phyloP scores from a whole-genome alignment of 2,113 vertebrate species.

The Myotis davidii region DNA sequence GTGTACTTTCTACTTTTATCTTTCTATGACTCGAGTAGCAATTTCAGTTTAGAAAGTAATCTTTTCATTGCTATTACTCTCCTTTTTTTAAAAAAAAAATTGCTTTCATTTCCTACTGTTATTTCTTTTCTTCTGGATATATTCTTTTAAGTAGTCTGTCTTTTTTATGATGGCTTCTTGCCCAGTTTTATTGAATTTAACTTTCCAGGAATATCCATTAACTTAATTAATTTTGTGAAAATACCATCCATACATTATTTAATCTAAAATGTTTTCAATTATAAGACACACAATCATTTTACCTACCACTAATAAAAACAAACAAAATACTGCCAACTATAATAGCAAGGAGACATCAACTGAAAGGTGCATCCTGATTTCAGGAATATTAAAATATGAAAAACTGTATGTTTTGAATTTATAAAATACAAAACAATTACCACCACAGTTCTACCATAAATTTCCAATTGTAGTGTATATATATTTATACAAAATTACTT shows the following conservation, averaged over 20 bases:
- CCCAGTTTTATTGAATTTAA: background rate
- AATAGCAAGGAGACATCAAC: background rate
- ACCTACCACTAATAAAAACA: background rate
- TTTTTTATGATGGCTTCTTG: constrained; percentile 20
- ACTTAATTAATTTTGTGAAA: constrained; percentile 52
- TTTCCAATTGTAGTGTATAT: background rate
- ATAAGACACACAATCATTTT: background rate
- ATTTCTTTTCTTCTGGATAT: background rate
- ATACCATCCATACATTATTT: background rate
- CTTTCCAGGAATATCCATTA: constrained; percentile 37
- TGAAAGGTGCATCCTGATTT: constrained; percentile 17
- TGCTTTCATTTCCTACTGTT: background rate
- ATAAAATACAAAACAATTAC: background rate
- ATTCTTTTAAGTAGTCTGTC: background rate
- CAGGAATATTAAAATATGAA: constrained; percentile 18
- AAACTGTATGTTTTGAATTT: background rate
- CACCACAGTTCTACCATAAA: background rate
- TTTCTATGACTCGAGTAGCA: background rate
- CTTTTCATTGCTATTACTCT: background rate
- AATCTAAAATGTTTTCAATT: constrained; percentile 30
- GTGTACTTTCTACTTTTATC: background rate
- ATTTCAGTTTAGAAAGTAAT: background rate
- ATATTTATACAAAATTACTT: background rate
- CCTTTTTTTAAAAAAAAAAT: background rate
- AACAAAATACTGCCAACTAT: background rate